Percentiles rank a stretch among this genome's conserved stretches.
Evolutionary conservation across 1,140 invertebrate genomes (phyloP).

Genomic region (Heliconius nattereri): DNA sequence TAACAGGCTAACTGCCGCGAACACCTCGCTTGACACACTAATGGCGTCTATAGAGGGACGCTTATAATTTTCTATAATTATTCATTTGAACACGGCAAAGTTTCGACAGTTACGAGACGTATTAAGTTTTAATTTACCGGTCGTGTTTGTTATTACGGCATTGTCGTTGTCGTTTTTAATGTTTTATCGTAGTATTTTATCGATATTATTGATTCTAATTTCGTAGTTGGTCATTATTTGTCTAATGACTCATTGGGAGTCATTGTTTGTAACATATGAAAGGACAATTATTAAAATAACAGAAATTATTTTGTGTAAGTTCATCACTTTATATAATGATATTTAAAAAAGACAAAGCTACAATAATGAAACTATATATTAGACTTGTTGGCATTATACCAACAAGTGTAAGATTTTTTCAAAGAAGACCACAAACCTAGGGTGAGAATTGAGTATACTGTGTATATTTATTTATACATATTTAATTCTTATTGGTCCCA

Average conservation of each 20-base stretch:
- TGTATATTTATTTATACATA: background rate
- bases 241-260: background rate
- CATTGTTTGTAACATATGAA: background rate
- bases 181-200: conserved; percentile 34
- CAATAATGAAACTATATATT: no score
- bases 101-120: conserved; percentile 65
- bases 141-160: conserved; percentile 46
- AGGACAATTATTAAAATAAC: background rate
- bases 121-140: conserved; percentile 64
- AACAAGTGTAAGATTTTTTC: rapidly evolving
- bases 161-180: conserved; percentile 32
- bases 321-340: no score
- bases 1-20: conserved; percentile 67
- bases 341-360: no score
- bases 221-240: conserved; percentile 20
- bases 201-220: conserved; percentile 38
- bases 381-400: no score
- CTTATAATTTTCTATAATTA: conserved; percentile 74
- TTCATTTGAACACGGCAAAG: conserved; percentile 68
- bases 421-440: no score
- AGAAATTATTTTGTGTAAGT: no score
- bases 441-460: no score
- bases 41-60: conserved; percentile 62
- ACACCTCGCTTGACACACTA: conserved; percentile 75
- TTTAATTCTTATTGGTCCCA: background rate